These are phyloP conservation scores for Tetranychus truncatus DNA, from an alignment of 2,888 invertebrate genomes.

Conservation along the genomic window DNA sequence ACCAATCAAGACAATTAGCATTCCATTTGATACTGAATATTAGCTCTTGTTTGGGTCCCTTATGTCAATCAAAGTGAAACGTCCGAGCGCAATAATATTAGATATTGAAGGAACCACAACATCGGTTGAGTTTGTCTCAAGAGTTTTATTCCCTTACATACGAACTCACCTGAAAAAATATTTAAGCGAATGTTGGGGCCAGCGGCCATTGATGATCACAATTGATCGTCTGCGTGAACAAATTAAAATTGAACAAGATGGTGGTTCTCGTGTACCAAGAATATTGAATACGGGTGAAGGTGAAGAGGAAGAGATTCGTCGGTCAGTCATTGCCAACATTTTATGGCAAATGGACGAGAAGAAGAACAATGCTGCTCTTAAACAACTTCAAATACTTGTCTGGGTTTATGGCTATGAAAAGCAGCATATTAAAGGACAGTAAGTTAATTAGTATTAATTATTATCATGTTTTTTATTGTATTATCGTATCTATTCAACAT, in stretches of 20 bases:
- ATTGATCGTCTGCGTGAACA: conserved; percentile 13
- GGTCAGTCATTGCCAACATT: conserved; percentile 12
- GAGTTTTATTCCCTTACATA: conserved; percentile 19
- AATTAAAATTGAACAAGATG: background rate
- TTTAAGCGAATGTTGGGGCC: conserved; percentile 13
- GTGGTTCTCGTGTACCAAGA: background rate
- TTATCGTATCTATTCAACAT: background rate
- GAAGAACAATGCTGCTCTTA: conserved; percentile 11
- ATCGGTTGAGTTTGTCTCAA: conserved; percentile 13
- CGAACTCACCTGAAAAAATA: conserved; percentile 12
- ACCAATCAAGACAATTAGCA: too few relatives aligned
- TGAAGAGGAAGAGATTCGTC: conserved; percentile 2
- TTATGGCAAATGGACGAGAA: conserved; percentile 16
- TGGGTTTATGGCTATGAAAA: conserved; percentile 22
- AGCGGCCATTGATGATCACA: conserved; percentile 5
- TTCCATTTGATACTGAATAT: too few relatives aligned
- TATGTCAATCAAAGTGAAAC: background rate
- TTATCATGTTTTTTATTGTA: background rate
- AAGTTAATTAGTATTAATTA: background rate
- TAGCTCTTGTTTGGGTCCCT: too few relatives aligned
- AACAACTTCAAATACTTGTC: conserved; percentile 18
- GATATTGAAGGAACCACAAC: conserved; percentile 24
- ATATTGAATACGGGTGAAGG: background rate
- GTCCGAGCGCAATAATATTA: conserved; percentile 16
- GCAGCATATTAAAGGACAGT: conserved; percentile 13